Evolutionary conservation across 2,113 vertebrate genomes (phyloP), one percentile per base, ranked within the genome.

Genomic region (Amphilophus citrinellus): DNA sequence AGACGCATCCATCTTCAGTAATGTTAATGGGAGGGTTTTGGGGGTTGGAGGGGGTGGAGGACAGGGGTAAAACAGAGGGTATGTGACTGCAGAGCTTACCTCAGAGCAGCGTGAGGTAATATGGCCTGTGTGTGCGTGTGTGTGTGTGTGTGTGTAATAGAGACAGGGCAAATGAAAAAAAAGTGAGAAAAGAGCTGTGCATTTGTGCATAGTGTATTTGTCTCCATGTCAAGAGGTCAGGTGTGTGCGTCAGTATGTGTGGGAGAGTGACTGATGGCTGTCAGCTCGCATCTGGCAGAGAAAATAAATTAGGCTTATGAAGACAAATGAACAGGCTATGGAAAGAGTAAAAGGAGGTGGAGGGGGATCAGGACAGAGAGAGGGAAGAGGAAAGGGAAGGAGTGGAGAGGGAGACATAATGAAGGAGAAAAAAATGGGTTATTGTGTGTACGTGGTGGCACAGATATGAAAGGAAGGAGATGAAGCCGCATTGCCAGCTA

Each of bases 221-320:
- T 87, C 77, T 81, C 73, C 32, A 4, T 87, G 83, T 83, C 78
- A 66, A 79, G 77, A 75, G 91, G 91, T 92, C 92, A 91, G 81
- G 85, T 86, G 82, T 81, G 83, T 60, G 63, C 50, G 80, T 86
- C 59, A 17, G 63, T 15, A 47, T 77, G 87, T 76, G 85, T 61
- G 96, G 93, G 94, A 94, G 95, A 90, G 94, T 97, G 98, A 99
- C 96, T 98, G 98, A 99, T 98, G 98, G 96, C 98, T 99, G 98
- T 99, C 98, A 98, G 97, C 97, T 96, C 95, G 97, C 97, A 98
- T 98, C 97, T 98, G 97, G 97, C 97, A 96, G 96, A 95, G 96
- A 96, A 98, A 98, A 98, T 98, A 98, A 99, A 99, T 99, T 97
- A 98, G 96, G 97, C 97, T 97, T 96, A 99, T 98, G 97, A 96